phyloP scores from a whole-genome alignment of 2,888 invertebrate species.

The Trichogramma evanescens region DNA sequence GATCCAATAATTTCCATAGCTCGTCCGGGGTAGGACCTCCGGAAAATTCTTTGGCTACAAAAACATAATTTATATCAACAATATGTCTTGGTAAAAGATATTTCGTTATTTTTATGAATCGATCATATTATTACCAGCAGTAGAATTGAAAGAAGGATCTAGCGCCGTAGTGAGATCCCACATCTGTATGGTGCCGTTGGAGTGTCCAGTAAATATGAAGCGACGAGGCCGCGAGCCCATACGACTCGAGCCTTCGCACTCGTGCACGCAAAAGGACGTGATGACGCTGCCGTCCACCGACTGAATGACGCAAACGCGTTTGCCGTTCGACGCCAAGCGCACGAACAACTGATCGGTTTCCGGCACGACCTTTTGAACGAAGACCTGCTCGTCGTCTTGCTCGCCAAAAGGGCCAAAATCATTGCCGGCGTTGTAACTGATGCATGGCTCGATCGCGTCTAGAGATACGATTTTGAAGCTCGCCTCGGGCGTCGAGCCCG shows the following conservation, averaged over 20 bases:
- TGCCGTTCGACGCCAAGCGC: constrained; percentile 89
- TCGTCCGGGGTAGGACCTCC: constrained; percentile 93
- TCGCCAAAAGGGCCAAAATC: constrained; percentile 88
- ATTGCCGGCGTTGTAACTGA: constrained; percentile 59
- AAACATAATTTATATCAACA: neutral
- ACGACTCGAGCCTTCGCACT: constrained; percentile 92
- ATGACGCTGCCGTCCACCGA: constrained; percentile 91
- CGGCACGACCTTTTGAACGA: constrained; percentile 95
- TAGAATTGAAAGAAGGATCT: constrained; percentile 59
- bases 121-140: constrained; percentile 42
- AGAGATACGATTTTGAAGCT: constrained; percentile 93
- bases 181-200: constrained; percentile 90
- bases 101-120: neutral
- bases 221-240: constrained; percentile 84
- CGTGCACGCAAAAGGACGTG: constrained; percentile 93
- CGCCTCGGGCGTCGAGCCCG: constrained; percentile 93
- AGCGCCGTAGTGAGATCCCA: constrained; percentile 97
- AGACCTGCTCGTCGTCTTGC: constrained; percentile 95
- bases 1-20: constrained; percentile 81
- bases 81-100: neutral
- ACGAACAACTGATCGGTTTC: constrained; percentile 94
- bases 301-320: constrained; percentile 88
- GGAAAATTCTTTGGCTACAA: constrained; percentile 54
- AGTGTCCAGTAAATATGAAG: constrained; percentile 86
- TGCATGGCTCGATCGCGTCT: constrained; percentile 60